Conservation (phyloP, 2,113 vertebrate species). For the Sebastes fasciatus region DNA sequence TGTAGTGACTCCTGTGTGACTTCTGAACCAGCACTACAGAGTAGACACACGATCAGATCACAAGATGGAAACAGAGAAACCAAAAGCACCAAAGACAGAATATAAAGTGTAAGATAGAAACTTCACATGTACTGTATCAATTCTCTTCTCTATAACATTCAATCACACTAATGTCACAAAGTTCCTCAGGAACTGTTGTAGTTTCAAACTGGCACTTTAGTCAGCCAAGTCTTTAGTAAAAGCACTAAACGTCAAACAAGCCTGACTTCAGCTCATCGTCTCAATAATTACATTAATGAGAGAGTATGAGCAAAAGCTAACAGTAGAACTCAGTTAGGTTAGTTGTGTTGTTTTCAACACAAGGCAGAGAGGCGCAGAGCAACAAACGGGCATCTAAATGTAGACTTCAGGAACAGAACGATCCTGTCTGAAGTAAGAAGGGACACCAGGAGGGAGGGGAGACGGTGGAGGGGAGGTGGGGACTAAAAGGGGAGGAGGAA, state of each 20-base stretch:
- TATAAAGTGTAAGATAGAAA: constrained; percentile 21
- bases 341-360: constrained; percentile 25
- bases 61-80: constrained; percentile 61
- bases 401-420: constrained; percentile 75
- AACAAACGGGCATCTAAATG: constrained; percentile 59
- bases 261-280: constrained; percentile 13
- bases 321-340: constrained; percentile 10
- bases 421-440: constrained; percentile 69
- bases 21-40: constrained; percentile 50
- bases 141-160: background rate
- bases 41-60: constrained; percentile 36
- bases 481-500: background rate
- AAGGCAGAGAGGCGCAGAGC: constrained; percentile 29
- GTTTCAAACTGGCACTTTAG: constrained; percentile 2
- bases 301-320: background rate
- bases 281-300: background rate
- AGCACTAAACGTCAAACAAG: background rate
- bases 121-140: background rate
- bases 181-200: background rate
- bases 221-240: constrained; percentile 15
- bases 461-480: constrained; percentile 53
- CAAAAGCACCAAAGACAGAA: constrained; percentile 43
- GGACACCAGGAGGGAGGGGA: constrained; percentile 66
- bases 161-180: constrained; percentile 13
- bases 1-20: constrained; percentile 39